Conservation (phyloP, 92 coral and sea anemone genomes). For the Epizoanthus fatuus region DNA sequence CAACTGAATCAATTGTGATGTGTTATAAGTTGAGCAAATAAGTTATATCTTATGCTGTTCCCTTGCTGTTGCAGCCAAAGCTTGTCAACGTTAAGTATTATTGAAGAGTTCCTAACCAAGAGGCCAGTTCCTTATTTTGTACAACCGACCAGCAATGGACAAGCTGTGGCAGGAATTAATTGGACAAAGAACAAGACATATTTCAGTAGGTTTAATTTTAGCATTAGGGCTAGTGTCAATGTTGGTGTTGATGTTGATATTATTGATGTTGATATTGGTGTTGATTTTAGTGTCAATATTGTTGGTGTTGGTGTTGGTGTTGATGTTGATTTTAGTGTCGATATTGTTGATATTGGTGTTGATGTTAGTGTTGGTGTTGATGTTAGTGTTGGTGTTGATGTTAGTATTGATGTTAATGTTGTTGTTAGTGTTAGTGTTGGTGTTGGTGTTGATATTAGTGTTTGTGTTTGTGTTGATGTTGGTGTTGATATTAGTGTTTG, state of each 20-base stretch:
- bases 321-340: no score
- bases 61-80: slow-evolving; percentile 82
- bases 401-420: no score
- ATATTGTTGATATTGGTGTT: no score
- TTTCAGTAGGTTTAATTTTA: slow-evolving; percentile 68
- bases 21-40: no score
- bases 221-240: neutral
- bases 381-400: no score
- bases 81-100: slow-evolving; percentile 88
- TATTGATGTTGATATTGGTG: neutral
- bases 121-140: slow-evolving; percentile 84
- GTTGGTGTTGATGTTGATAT: neutral
- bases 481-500: no score
- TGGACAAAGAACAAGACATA: slow-evolving; percentile 98
- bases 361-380: no score
- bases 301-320: neutral
- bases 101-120: slow-evolving; percentile 90
- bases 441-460: no score
- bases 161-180: slow-evolving; percentile 58
- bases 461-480: no score
- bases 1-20: slow-evolving; percentile 60
- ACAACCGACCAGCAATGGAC: slow-evolving; percentile 48
- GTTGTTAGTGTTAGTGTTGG: no score
- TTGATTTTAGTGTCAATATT: neutral
- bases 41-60: neutral